Base-by-base conservation (phyloP, 1,140 invertebrate genomes). In the Micrasema minimum region DNA sequence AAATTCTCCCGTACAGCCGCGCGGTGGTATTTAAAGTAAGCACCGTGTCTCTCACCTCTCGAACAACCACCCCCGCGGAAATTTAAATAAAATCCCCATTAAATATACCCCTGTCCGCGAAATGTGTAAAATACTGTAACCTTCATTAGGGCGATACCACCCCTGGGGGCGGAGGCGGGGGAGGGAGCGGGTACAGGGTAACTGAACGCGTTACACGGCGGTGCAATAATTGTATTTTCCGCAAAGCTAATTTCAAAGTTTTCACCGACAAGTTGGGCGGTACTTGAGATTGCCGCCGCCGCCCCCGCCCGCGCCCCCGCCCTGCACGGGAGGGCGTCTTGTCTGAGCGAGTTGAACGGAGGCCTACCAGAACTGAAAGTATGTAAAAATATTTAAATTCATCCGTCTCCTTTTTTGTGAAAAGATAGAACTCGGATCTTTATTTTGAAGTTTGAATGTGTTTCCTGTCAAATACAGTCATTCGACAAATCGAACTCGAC, bases 191-290 rank as follows among this genome's bases (percentile, higher is more conserved):
- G 35, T 12, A 10, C 10, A 43, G 50, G 50, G 18, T 31, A 31
- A 31, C 26, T 31, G 48, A 66, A 26, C 50, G 55, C 70, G 64
- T 72, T 61, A 72, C 62, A 59, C 53, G 64, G 45, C 65, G 65
- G 66, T 69, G 66, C 66, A 69, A 69, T 72, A 72, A 72, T 72
- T 72, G 70, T 72, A 72, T 66, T 72, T 72, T 67, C 64, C 70
- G 65, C 65, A 59, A 67, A 72, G 70, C 70, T 72, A 72, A 72
- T 72, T 72, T 72, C 55, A 72, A 72, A 72, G 70, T 72, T 72
- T 72, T 72, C 70, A 50, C 70, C 70, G 53, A 48, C 51, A 69
- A 69, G 66, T 69, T 59, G 48, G 51, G 48, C 53, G 35, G 50
- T 53, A 69, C 66, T 69, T 45, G 66, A 69, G 55, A 69, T 69